A percentile compares a stretch with the other conserved stretches of the same genome.
These are phyloP conservation scores for Eulemur mongoz DNA, from an alignment of 2,797 vertebrate genomes.

Conservation along the genomic window DNA sequence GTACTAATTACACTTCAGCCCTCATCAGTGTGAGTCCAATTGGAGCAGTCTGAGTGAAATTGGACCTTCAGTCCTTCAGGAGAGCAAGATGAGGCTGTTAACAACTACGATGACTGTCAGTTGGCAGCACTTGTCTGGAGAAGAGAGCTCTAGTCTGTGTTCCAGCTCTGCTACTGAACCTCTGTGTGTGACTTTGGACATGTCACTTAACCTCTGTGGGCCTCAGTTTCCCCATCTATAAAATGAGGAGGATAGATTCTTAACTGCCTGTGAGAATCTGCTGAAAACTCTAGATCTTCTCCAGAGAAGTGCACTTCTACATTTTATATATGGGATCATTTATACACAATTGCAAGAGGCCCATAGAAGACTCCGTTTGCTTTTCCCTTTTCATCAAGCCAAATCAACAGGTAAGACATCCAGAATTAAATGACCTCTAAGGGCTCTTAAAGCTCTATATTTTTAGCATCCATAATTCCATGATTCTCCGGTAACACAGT, in stretches of 20 bases:
- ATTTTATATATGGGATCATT: not conserved
- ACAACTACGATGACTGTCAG: accelerated
- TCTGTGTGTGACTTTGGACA: not conserved
- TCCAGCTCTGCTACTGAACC: not conserved
- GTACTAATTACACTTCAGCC: constrained; percentile 54
- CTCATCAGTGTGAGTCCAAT: constrained; percentile 42
- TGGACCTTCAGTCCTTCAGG: not conserved
- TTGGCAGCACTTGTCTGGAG: not conserved
- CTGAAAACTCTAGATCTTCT: not conserved
- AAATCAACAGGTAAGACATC: not conserved
- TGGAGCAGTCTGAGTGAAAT: not conserved
- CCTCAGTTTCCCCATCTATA: not conserved
- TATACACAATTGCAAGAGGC: not conserved
- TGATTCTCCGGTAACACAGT: not conserved
- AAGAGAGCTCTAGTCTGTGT: not conserved
- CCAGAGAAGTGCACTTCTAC: not conserved
- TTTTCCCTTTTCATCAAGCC: not conserved
- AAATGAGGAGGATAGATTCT: not conserved
- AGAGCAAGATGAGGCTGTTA: not conserved
- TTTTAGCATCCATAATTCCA: not conserved
- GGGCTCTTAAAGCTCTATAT: not conserved
- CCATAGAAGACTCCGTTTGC: no score
- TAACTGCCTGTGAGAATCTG: not conserved
- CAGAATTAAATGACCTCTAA: not conserved
- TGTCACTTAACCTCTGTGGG: not conserved